These are phyloP conservation scores for Pangasius larnaudii DNA, from an alignment of 2,797 vertebrate genomes.

Conservation along the genomic window DNA sequence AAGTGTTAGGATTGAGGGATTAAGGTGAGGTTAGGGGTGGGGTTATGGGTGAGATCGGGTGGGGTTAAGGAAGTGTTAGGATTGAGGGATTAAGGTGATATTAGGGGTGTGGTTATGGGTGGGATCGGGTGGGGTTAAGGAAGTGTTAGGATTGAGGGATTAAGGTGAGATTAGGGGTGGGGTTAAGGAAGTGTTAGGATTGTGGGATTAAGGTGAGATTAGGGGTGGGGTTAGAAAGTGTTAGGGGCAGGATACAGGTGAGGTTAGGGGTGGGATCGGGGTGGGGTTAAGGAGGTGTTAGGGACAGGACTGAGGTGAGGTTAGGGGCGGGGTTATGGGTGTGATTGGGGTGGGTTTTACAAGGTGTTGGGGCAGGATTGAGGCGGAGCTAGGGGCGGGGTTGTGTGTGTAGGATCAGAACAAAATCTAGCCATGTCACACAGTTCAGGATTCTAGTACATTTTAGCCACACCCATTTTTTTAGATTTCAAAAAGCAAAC, in stretches of 20 bases:
- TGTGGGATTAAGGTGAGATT: no score
- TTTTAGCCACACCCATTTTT: neutral
- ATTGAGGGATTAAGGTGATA: no score
- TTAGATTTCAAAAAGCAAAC: neutral
- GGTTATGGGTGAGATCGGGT: neutral
- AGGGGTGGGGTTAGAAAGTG: neutral
- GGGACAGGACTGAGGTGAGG: no score
- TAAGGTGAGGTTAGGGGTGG: neutral
- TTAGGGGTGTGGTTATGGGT: neutral
- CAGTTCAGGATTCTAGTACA: no score
- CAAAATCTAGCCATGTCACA: neutral
- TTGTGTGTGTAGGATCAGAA: neutral
- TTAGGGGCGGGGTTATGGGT: neutral
- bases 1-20: no score
- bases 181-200: no score
- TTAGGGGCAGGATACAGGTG: no score
- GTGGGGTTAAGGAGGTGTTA: neutral
- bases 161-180: no score
- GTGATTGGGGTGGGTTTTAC: neutral
- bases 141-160: no score
- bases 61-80: no score
- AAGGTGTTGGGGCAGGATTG: neutral
- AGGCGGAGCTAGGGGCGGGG: neutral
- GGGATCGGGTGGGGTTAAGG: neutral
- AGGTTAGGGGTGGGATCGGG: no score